Conservation (phyloP, 2,797 vertebrate genomes). For the Eptatretus atami region DNA sequence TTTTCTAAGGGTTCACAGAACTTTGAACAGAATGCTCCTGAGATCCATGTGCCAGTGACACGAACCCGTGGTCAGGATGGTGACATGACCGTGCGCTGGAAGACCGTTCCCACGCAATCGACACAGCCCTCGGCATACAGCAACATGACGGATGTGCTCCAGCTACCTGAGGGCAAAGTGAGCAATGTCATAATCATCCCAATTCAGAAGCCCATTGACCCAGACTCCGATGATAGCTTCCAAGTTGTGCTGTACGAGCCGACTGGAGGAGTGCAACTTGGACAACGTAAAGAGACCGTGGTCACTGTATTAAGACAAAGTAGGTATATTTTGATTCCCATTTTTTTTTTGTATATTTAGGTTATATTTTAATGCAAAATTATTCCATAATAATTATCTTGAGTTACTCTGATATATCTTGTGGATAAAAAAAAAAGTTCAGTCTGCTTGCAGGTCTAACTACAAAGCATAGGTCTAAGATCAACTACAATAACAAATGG, state of each 20-base stretch:
- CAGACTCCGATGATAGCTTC: conserved; percentile 16
- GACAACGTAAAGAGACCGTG: conserved; percentile 19
- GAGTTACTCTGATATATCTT: no score
- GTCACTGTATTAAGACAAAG: conserved; percentile 17
- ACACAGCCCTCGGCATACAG: conserved; percentile 17
- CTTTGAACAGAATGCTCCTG: conserved; percentile 14
- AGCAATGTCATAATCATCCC: conserved; percentile 24
- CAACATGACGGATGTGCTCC: conserved; percentile 15
- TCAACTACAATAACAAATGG: no score
- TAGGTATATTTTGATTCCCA: conserved; percentile 8
- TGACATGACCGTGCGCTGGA: conserved; percentile 18
- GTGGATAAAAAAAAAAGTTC: no score
- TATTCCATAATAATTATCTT: no score
- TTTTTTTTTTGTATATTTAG: no score
- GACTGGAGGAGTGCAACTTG: conserved; percentile 15
- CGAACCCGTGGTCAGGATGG: conserved; percentile 17
- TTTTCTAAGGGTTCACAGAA: conserved; percentile 23
- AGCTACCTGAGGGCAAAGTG: conserved; percentile 19
- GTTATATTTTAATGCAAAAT: no score
- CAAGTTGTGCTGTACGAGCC: conserved; percentile 25
- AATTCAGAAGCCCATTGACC: conserved; percentile 10
- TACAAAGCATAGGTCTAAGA: no score
- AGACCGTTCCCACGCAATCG: conserved; percentile 11
- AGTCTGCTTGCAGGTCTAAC: no score
- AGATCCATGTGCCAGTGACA: conserved; percentile 23